Evolutionary conservation across 1,140 invertebrate genomes (phyloP).

Genomic region (Temnothorax nylanderi): DNA sequence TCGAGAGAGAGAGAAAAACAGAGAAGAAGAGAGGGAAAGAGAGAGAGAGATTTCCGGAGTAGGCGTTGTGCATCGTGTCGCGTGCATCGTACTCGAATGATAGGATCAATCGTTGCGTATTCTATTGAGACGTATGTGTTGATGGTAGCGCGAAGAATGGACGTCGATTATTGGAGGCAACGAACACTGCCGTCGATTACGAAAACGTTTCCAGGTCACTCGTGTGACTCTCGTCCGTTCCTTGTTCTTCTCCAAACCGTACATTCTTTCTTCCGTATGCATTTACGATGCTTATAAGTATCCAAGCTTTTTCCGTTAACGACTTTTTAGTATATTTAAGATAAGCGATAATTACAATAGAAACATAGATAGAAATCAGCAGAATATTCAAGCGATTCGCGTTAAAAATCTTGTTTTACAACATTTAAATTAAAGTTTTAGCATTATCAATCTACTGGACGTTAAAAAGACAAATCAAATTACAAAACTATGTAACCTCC

Average conservation of each 20-base stretch:
- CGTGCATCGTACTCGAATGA: conserved; percentile 9
- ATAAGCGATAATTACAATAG: neutral
- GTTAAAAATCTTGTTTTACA: neutral
- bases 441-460: neutral
- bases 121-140: conserved; percentile 28
- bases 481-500: neutral
- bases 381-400: neutral
- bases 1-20: neutral
- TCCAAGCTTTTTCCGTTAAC: neutral
- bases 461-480: neutral
- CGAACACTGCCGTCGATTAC: conserved; percentile 29
- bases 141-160: conserved; percentile 23
- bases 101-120: conserved; percentile 36
- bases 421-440: neutral
- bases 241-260: neutral
- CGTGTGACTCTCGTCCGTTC: conserved; percentile 2
- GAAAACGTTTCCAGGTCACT: conserved; percentile 48
- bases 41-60: conserved; percentile 28
- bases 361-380: neutral
- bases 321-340: neutral
- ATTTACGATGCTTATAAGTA: neutral
- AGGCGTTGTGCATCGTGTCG: conserved; percentile 13
- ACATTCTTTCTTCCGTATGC: neutral
- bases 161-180: conserved; percentile 17
- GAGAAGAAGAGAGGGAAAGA: conserved; percentile 24